Conservation (phyloP, 1,140 invertebrate genomes). For the Brachionus rotundiformis region DNA sequence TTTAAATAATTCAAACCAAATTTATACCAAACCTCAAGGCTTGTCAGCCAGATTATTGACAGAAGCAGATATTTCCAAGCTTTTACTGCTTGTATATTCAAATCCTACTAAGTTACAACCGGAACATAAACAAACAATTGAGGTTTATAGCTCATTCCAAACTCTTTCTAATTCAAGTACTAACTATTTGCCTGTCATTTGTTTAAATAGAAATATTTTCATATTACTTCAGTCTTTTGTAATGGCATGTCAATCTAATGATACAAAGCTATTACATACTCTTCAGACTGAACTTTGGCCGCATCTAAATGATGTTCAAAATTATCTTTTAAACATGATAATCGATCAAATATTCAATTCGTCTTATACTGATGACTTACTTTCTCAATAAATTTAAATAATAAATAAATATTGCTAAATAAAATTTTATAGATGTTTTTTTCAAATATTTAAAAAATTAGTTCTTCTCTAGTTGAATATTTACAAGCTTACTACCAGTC, state of each 20-base stretch:
- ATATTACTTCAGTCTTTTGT: slow-evolving; percentile 45
- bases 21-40: neutral
- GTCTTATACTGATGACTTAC: slow-evolving; percentile 44
- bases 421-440: neutral
- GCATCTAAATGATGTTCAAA: slow-evolving; percentile 23
- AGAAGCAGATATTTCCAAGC: slow-evolving; percentile 36
- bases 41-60: slow-evolving; percentile 1
- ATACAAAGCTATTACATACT: neutral
- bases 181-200: slow-evolving; percentile 32
- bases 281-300: slow-evolving; percentile 25
- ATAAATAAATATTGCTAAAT: neutral
- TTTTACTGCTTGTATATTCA: neutral
- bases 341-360: slow-evolving; percentile 31
- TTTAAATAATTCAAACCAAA: neutral
- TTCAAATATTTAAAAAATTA: no score
- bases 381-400: slow-evolving; percentile 12
- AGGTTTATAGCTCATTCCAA: slow-evolving; percentile 32
- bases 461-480: no score
- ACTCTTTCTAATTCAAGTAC: neutral
- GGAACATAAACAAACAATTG: neutral
- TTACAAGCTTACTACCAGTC: no score
- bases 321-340: slow-evolving; percentile 20
- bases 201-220: slow-evolving; percentile 15
- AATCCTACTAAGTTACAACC: slow-evolving; percentile 31
- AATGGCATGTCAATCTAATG: slow-evolving; percentile 45